phyloP scores from a whole-genome alignment of 2,113 vertebrate genomes.

The Lampris megalopsis region DNA sequence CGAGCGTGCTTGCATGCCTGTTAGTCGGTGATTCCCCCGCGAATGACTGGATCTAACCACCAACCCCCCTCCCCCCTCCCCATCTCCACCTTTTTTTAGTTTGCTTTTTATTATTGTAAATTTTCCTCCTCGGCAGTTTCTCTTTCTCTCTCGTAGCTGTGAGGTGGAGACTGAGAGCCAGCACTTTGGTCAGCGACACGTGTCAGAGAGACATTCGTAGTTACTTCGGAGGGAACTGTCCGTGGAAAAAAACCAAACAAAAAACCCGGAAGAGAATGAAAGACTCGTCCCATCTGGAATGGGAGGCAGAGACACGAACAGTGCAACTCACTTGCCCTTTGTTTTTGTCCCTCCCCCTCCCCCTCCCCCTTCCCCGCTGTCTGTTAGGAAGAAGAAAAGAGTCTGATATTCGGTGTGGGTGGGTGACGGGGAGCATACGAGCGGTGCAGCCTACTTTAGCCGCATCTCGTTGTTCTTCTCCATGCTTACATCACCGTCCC shows the following conservation, averaged over 20 bases:
- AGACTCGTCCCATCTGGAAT: slow-evolving; percentile 37
- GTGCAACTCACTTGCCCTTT: neutral
- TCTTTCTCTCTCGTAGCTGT: slow-evolving; percentile 9
- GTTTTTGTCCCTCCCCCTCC: neutral
- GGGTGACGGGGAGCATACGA: neutral
- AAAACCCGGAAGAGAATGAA: neutral
- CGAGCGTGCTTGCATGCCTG: slow-evolving; percentile 22
- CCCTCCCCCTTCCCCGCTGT: neutral
- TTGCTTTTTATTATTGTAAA: neutral
- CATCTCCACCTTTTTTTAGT: slow-evolving; percentile 17
- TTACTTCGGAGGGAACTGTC: slow-evolving; percentile 5
- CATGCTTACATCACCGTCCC: slow-evolving; percentile 1
- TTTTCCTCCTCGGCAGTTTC: slow-evolving; percentile 9
- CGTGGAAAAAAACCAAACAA: slow-evolving; percentile 3
- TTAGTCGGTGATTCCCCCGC: neutral
- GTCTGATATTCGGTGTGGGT: neutral
- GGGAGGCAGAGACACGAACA: slow-evolving; percentile 2
- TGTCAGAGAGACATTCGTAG: slow-evolving; percentile 51
- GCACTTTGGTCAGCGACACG: slow-evolving; percentile 33
- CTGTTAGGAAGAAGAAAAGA: neutral
- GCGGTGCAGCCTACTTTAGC: slow-evolving; percentile 1
- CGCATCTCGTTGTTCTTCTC: slow-evolving; percentile 13
- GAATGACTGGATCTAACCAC: slow-evolving; percentile 19
- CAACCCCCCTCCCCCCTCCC: neutral
- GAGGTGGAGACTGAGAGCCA: slow-evolving; percentile 26